Evolutionary conservation across 2,888 invertebrate genomes (phyloP).

Genomic region (Cataglyphis livida): DNA sequence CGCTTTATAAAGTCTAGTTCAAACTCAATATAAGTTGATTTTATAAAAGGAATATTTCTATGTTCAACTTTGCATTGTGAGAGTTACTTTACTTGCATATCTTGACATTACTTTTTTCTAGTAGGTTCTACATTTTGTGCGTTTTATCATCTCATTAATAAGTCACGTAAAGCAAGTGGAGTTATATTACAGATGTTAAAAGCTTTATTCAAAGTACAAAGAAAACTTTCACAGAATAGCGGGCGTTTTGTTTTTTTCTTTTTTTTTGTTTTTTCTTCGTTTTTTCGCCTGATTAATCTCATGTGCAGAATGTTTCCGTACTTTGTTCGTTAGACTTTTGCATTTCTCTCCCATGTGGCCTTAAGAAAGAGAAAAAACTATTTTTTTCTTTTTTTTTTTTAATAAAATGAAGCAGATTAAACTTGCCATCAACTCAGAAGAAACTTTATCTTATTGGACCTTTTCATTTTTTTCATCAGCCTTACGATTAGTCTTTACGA

Average conservation of each 20-base stretch:
- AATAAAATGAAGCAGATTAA: conserved; percentile 31
- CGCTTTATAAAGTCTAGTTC: not conserved
- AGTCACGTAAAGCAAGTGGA: conserved; percentile 10
- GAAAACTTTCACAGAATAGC: not conserved
- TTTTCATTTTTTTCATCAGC: conserved; percentile 43
- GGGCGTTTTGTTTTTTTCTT: not conserved
- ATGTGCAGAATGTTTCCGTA: conserved; percentile 39
- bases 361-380: conserved; percentile 10
- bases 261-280: conserved; percentile 11
- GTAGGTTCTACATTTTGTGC: not conserved
- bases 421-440: conserved; percentile 16
- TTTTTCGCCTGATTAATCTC: conserved; percentile 33
- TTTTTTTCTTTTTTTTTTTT: not conserved
- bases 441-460: conserved; percentile 31
- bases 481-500: conserved; percentile 38
- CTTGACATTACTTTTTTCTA: not conserved
- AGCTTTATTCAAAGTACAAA: conserved; percentile 45
- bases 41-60: not conserved
- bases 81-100: not conserved
- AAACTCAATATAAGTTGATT: not conserved
- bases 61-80: conserved; percentile 7
- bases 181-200: conserved; percentile 34
- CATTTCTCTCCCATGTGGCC: not conserved
- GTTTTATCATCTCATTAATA: conserved; percentile 41
- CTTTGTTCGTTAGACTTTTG: conserved; percentile 32